Evolutionary conservation across 1,140 invertebrate genomes (phyloP).

Genomic region (Ooceraea biroi): DNA sequence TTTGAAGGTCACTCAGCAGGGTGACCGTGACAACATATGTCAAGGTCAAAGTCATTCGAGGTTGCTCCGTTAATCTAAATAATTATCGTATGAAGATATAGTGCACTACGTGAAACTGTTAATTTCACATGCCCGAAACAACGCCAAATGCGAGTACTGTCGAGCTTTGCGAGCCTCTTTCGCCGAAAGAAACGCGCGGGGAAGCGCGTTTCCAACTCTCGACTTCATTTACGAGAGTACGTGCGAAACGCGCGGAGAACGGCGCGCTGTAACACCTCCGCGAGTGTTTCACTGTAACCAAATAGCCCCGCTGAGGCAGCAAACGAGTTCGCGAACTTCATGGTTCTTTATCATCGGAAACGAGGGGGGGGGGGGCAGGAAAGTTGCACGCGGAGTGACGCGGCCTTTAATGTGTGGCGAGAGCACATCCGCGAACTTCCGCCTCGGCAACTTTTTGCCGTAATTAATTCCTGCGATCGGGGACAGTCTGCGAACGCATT

Average conservation of each 20-base stretch:
- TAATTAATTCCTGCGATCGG: slow-evolving; percentile 59
- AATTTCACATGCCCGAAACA: no score
- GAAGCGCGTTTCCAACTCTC: not conserved
- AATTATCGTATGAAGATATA: no score
- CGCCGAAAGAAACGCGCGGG: not conserved
- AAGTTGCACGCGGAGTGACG: slow-evolving; percentile 30
- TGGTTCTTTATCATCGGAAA: slow-evolving; percentile 51
- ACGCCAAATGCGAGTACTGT: not conserved
- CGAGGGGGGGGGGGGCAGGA: no score
- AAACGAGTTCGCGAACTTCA: slow-evolving; percentile 48
- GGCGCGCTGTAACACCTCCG: not conserved
- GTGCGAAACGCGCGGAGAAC: slow-evolving; percentile 7
- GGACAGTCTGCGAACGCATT: not conserved
- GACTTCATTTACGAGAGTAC: slow-evolving; percentile 21
- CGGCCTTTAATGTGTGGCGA: slow-evolving; percentile 34
- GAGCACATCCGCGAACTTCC: slow-evolving; percentile 30
- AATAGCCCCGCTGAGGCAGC: slow-evolving; percentile 41
- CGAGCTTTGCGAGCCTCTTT: not conserved
- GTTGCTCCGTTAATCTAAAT: no score
- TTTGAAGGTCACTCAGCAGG: no score
- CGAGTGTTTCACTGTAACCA: slow-evolving; percentile 52
- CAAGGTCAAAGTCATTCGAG: no score
- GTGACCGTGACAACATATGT: no score
- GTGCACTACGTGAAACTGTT: no score
- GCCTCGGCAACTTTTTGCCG: slow-evolving; percentile 20